Evolutionary conservation across 2,113 vertebrate species (phyloP), one percentile per base, ranked within the genome.

Genomic region (Taxidea taxus): DNA sequence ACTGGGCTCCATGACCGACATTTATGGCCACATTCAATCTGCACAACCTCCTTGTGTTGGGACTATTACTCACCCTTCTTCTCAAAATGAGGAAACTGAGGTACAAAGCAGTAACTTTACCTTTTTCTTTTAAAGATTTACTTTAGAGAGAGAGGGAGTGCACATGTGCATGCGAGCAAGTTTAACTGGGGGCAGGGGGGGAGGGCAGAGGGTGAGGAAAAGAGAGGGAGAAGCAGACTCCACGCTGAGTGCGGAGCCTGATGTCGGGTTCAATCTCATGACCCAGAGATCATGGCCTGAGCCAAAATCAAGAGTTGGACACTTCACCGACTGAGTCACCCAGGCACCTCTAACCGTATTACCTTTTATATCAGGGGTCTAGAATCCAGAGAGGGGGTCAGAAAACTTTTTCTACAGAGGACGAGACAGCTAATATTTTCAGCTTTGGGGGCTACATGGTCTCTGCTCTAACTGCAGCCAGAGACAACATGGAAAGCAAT

Each of bases 401-500:
- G 74, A 18, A 27, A 58, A 58, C 4, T 7, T 75, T 21, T 47
- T 39, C 44, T 42, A 8, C 39, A 27, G 70, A 82, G 42, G 44
- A 21, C 13, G 16, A 70, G 54, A 39, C 7, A 31, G 23, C 39
- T 56, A 81, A 29, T 34, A 23, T 18, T 27, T 39, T 42, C 18
- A 2, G 10, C n/a, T 87, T 15, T 51, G 18, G 0, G 4, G 27
- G 14, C 14, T 54, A 58, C 0, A 0, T 0, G 7, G 64, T 8
- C 70, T 81, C 14, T 27, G 27, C 15, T 20, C 5, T 16, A 89
- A 60, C 7, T 11, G 51, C 34, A 49, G 54, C 25, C 75, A 34
- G 0, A 68, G 47, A 20, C 4, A 4, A 60, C 0, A 42, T 0
- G 8, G 7, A 27, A 49, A 23, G 10, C 21, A 49, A 6, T 2